Conservation (phyloP, 2,888 invertebrate species). For the Cheiracanthium punctorium region DNA sequence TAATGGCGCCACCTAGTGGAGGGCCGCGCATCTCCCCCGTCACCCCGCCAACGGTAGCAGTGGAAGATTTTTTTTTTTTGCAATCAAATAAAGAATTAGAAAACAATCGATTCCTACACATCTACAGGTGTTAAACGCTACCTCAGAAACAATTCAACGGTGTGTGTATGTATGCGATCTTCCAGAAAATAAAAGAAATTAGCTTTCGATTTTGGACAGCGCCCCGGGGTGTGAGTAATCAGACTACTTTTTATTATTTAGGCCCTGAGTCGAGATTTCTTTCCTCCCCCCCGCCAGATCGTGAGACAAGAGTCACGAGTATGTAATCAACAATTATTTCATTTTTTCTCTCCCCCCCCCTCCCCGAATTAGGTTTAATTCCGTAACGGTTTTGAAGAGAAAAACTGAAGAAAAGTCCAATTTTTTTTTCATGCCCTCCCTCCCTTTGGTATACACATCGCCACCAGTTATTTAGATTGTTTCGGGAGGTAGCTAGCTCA, state of each 20-base stretch:
- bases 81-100: background rate
- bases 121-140: background rate
- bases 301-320: background rate
- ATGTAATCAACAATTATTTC: background rate
- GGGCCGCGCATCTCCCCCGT: too few relatives aligned
- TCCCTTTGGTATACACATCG: too few relatives aligned
- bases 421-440: too few relatives aligned
- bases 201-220: background rate
- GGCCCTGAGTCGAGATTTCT: background rate
- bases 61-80: too few relatives aligned
- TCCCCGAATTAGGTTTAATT: background rate
- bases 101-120: background rate
- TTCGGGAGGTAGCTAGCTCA: too few relatives aligned
- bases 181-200: background rate
- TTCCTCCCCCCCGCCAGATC: background rate
- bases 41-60: too few relatives aligned
- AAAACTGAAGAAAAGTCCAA: too few relatives aligned
- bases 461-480: too few relatives aligned
- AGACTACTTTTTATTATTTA: background rate
- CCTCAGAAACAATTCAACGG: background rate
- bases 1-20: background rate
- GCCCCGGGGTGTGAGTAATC: background rate
- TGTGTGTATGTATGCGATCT: background rate
- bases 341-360: background rate
- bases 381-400: background rate